These are phyloP conservation scores for Rhyacophila evoluta DNA, from an alignment of 2,888 invertebrate species.

Conservation along the genomic window DNA sequence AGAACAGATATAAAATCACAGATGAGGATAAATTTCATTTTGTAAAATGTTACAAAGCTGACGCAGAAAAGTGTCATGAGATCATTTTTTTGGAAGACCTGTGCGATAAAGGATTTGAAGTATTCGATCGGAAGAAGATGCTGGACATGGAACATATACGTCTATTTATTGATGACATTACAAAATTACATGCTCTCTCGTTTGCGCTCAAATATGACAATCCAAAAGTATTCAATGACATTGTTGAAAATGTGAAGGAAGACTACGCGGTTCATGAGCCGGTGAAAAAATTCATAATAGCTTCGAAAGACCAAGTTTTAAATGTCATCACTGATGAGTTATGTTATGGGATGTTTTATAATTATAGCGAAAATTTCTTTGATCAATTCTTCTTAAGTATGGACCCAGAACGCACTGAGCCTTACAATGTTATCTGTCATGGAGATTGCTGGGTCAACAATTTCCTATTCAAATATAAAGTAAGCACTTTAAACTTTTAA, in stretches of 20 bases:
- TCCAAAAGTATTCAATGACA: slow-evolving; percentile 51
- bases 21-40: slow-evolving; percentile 14
- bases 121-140: slow-evolving; percentile 47
- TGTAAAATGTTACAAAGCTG: slow-evolving; percentile 27
- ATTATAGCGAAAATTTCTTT: slow-evolving; percentile 11
- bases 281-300: not conserved
- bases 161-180: slow-evolving; percentile 57
- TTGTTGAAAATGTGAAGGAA: not conserved
- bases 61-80: slow-evolving; percentile 43
- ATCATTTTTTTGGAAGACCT: slow-evolving; percentile 55
- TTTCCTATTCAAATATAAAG: slow-evolving; percentile 62
- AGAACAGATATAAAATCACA: not conserved
- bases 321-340: not conserved
- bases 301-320: not conserved
- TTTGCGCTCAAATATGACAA: slow-evolving; percentile 57
- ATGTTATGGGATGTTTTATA: not conserved
- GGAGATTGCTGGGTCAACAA: slow-evolving; percentile 54
- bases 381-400: not conserved
- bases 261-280: not conserved
- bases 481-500: slow-evolving; percentile 57
- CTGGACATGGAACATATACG: slow-evolving; percentile 58
- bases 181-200: slow-evolving; percentile 57
- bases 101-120: slow-evolving; percentile 26
- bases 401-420: slow-evolving; percentile 20
- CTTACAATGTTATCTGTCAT: slow-evolving; percentile 36